phyloP scores from a whole-genome alignment of 2,888 invertebrate species.

The Ennomos quercinarius region DNA sequence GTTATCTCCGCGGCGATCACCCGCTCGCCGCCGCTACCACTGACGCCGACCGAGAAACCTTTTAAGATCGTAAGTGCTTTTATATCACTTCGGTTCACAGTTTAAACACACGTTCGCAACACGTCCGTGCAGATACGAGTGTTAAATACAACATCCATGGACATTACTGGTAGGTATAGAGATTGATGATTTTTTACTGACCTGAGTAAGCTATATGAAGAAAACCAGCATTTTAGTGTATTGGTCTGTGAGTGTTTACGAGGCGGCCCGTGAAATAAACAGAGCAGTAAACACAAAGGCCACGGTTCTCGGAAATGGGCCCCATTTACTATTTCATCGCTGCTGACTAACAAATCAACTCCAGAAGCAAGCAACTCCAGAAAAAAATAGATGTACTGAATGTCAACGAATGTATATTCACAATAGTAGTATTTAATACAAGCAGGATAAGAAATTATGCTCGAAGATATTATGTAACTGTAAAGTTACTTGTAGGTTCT shows the following conservation, averaged over 20 bases:
- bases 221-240: slow-evolving; percentile 75
- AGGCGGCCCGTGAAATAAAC: slow-evolving; percentile 77
- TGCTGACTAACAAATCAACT: slow-evolving; percentile 59
- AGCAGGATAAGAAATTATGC: background rate
- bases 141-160: too few species aligned
- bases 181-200: too few species aligned
- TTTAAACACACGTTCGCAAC: slow-evolving; percentile 46
- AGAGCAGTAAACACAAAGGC: slow-evolving; percentile 75
- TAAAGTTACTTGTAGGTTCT: too few species aligned
- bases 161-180: too few species aligned
- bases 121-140: slow-evolving; percentile 27
- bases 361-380: slow-evolving; percentile 25
- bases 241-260: slow-evolving; percentile 78
- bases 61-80: slow-evolving; percentile 57
- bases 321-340: slow-evolving; percentile 69
- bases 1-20: slow-evolving; percentile 66
- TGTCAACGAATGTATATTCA: background rate
- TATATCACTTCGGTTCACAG: slow-evolving; percentile 52
- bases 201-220: slow-evolving; percentile 39
- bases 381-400: slow-evolving; percentile 6
- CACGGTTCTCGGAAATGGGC: slow-evolving; percentile 68
- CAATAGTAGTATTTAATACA: background rate
- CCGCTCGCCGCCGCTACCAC: slow-evolving; percentile 58
- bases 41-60: slow-evolving; percentile 55
- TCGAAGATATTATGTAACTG: slow-evolving; percentile 1